Evolutionary conservation across 2,888 invertebrate genomes (phyloP).

Genomic region (Drosophila helvetica): DNA sequence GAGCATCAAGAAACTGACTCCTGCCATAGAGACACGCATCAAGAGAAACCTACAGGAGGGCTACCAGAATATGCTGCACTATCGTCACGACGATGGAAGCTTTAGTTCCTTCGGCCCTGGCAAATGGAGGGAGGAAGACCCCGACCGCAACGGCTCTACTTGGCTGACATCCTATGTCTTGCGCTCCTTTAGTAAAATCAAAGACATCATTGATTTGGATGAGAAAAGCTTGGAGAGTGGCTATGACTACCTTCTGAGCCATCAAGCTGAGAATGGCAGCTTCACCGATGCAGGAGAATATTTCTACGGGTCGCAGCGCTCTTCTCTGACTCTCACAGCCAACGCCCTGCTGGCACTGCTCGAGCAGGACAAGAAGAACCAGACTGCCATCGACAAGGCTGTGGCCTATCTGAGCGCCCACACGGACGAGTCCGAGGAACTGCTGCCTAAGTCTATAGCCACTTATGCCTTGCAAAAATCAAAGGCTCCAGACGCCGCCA

Average conservation of each 20-base stretch:
- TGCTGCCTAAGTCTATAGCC: slow-evolving; percentile 90
- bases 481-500: slow-evolving; percentile 88
- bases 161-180: slow-evolving; percentile 94
- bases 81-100: slow-evolving; percentile 93
- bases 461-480: slow-evolving; percentile 91
- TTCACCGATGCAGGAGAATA: slow-evolving; percentile 91
- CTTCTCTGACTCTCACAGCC: slow-evolving; percentile 90
- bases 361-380: slow-evolving; percentile 85
- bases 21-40: slow-evolving; percentile 87
- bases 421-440: slow-evolving; percentile 87
- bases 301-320: slow-evolving; percentile 87
- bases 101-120: slow-evolving; percentile 91
- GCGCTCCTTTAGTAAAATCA: slow-evolving; percentile 89
- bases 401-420: slow-evolving; percentile 89
- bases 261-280: slow-evolving; percentile 90
- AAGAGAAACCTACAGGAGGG: slow-evolving; percentile 89
- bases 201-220: slow-evolving; percentile 88
- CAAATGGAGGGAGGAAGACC: slow-evolving; percentile 84
- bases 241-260: slow-evolving; percentile 88
- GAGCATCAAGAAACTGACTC: slow-evolving; percentile 87
- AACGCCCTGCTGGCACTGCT: slow-evolving; percentile 90
- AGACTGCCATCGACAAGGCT: slow-evolving; percentile 89
- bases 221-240: slow-evolving; percentile 87
- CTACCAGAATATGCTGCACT: slow-evolving; percentile 95
- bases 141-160: slow-evolving; percentile 86